Percentiles rank a stretch among this genome's conserved stretches.
phyloP scores from a whole-genome alignment of 1,140 invertebrate species.

The Anthonomus grandis region DNA sequence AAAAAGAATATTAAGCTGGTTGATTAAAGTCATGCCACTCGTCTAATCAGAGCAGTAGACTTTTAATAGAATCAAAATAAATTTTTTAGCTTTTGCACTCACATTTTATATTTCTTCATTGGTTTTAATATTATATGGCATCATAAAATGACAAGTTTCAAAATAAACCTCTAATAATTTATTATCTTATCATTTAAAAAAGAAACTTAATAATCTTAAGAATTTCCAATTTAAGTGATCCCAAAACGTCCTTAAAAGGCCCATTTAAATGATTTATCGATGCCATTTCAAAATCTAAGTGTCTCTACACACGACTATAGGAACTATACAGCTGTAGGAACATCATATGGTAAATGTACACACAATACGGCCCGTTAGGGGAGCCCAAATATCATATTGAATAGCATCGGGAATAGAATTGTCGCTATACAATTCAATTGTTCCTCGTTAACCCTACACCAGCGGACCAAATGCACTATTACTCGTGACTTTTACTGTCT shows the following conservation, averaged over 20 bases:
- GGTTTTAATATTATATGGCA: too few relatives aligned
- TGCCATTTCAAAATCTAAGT: slow-evolving; percentile 26
- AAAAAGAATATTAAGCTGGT: too few relatives aligned
- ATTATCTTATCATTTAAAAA: too few relatives aligned
- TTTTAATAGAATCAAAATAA: too few relatives aligned
- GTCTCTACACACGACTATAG: slow-evolving; percentile 30
- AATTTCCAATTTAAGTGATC: slow-evolving; percentile 1
- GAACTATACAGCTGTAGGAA: slow-evolving; percentile 34
- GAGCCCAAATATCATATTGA: slow-evolving; percentile 43
- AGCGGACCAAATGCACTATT: slow-evolving; percentile 22
- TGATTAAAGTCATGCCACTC: too few relatives aligned
- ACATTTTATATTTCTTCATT: too few relatives aligned
- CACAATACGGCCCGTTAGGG: slow-evolving; percentile 36
- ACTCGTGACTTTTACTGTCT: not conserved
- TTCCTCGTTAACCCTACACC: slow-evolving; percentile 48
- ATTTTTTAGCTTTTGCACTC: too few relatives aligned
- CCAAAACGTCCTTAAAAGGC: slow-evolving; percentile 14
- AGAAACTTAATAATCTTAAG: too few relatives aligned
- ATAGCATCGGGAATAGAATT: slow-evolving; percentile 43
- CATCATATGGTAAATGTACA: slow-evolving; percentile 46
- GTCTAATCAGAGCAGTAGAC: too few relatives aligned
- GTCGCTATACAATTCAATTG: slow-evolving; percentile 46
- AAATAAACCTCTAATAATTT: too few relatives aligned
- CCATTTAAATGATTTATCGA: slow-evolving; percentile 38
- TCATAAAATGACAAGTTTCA: too few relatives aligned